Evolutionary conservation across 2,888 invertebrate genomes (phyloP).

Genomic region (Heliconius cydno): DNA sequence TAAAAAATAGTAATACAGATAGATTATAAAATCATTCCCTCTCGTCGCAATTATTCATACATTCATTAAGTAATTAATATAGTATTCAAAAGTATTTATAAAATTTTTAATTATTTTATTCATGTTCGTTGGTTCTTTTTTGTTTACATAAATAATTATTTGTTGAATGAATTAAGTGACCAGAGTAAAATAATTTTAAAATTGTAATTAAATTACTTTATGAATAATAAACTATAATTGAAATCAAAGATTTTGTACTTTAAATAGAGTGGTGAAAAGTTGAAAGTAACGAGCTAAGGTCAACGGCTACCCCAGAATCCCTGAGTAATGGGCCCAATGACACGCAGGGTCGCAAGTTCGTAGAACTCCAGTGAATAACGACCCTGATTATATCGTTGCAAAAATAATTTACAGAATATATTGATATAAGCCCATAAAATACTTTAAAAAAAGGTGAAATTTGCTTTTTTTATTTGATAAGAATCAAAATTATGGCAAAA

Average conservation of each 20-base stretch:
- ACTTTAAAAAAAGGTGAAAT: neutral
- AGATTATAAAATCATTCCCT: neutral
- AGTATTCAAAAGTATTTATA: neutral
- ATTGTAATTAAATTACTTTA: neutral
- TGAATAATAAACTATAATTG: neutral
- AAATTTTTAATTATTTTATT: neutral
- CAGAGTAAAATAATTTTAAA: neutral
- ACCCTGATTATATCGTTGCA: constrained; percentile 14
- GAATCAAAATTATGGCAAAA: too few species aligned
- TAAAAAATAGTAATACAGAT: neutral
- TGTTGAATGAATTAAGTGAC: neutral
- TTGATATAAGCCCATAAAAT: neutral
- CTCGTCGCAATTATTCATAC: neutral
- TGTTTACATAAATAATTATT: neutral
- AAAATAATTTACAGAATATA: neutral
- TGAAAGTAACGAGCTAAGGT: constrained; percentile 38
- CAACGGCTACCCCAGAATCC: constrained; percentile 42
- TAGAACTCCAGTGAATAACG: constrained; percentile 32
- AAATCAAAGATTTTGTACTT: neutral
- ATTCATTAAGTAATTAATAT: neutral
- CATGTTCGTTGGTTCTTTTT: neutral
- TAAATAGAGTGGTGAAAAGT: constrained; percentile 21
- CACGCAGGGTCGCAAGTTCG: constrained; percentile 34
- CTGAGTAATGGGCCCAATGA: constrained; percentile 42
- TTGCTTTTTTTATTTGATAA: neutral